These are phyloP conservation scores for Diadromus collaris DNA, from an alignment of 2,888 invertebrate species.

Conservation along the genomic window DNA sequence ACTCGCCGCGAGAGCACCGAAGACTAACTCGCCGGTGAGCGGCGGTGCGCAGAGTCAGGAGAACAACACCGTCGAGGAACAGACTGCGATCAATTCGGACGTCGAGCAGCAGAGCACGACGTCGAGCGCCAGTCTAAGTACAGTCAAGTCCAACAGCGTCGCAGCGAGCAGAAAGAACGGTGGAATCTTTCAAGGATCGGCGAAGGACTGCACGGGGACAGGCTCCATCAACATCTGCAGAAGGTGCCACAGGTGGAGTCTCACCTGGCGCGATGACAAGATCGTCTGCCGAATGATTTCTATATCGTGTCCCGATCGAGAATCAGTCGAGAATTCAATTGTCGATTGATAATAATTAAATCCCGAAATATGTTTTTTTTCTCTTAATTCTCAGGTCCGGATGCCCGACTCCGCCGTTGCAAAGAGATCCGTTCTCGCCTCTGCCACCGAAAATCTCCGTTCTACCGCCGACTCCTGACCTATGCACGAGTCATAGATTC, in stretches of 20 bases:
- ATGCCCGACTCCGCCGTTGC: slow-evolving; percentile 73
- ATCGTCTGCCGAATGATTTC: slow-evolving; percentile 49
- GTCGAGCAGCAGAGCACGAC: slow-evolving; percentile 77
- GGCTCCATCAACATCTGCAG: slow-evolving; percentile 77
- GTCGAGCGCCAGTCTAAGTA: slow-evolving; percentile 77
- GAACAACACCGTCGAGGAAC: slow-evolving; percentile 69
- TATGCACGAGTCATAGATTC: slow-evolving; percentile 73
- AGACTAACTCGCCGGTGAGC: slow-evolving; percentile 64
- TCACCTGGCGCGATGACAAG: slow-evolving; percentile 59
- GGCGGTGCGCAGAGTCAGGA: slow-evolving; percentile 48
- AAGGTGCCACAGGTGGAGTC: slow-evolving; percentile 78
- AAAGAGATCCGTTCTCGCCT: slow-evolving; percentile 80
- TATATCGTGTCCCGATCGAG: background rate
- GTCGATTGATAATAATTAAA: background rate
- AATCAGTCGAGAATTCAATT: slow-evolving; percentile 15
- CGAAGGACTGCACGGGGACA: slow-evolving; percentile 70
- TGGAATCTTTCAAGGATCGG: slow-evolving; percentile 59
- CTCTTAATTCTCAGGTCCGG: slow-evolving; percentile 74
- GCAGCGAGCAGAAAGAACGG: slow-evolving; percentile 73
- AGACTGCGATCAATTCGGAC: slow-evolving; percentile 73
- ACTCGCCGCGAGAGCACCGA: slow-evolving; percentile 74
- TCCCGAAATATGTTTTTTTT: background rate
- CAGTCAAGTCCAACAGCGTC: slow-evolving; percentile 76
- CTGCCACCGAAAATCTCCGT: slow-evolving; percentile 87
- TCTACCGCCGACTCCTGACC: slow-evolving; percentile 88